Base-by-base conservation (phyloP, 1,140 invertebrate species). In the Diprion similis region DNA sequence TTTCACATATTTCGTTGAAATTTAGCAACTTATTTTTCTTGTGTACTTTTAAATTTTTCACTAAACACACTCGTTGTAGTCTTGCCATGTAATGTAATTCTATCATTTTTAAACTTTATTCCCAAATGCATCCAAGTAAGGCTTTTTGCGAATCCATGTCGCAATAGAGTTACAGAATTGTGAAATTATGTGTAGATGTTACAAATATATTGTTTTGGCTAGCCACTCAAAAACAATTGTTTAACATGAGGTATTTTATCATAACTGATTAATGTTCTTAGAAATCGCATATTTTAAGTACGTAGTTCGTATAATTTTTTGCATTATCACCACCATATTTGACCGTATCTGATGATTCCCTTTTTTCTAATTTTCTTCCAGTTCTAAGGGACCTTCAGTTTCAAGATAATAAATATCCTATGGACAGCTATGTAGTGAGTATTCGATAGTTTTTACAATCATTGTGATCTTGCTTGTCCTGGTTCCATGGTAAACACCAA, bases 401-500 rank as follows among this genome's bases (percentile, higher is more conserved):
- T 81, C 76, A 79, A 82, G 82, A 84, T 84, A 86, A 85, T 83
- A 82, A 86, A 82, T 85, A 87, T 59, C 51, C 51, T 82, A 86
- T 85, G 83, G 82, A 87, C 80, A 86, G 80, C 85, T 87, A 88
- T 88, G 86, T 88, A 88, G 87, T 87, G 74, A 87, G 87, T 88
- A 82, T 75, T 45, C 59, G 6, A 45, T 59, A 48, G n/a, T 18
- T 15, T 64, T 1, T 64, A 64, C 59, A 37, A 37, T 37, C 24
- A 37, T 6, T 37, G 24, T 37, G 24, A 37, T 37, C 24, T 37
- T 37, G 2, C 24, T 3, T 73, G 46, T 8, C 6, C 24, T 37
- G 24, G 2, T 37, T 37, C 24, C 71, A 67, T 45, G n/a, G 15
- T n/a, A 46, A 51, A 18, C 45, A 7, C 69, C 59, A 1, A 77